Percentiles rank a stretch among this genome's conserved stretches.
phyloP scores from a whole-genome alignment of 2,113 vertebrate genomes.

The Caracal caracal region DNA sequence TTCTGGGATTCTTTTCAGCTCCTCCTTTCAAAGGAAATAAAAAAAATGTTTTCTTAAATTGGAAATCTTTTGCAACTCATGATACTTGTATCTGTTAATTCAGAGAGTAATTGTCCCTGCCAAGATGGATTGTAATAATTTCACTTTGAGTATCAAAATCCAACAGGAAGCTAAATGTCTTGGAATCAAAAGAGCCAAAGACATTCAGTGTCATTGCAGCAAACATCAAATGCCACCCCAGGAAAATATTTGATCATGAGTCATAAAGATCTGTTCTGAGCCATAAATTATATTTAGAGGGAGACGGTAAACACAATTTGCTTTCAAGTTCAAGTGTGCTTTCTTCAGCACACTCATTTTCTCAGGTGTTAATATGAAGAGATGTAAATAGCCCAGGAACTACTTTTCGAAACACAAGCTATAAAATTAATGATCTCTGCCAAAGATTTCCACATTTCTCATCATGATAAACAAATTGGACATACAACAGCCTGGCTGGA shows the following conservation, averaged over 20 bases:
- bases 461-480: conserved; percentile 72
- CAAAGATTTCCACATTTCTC: conserved; percentile 63
- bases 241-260: conserved; percentile 78
- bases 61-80: background rate
- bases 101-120: background rate
- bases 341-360: conserved; percentile 70
- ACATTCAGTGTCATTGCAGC: conserved; percentile 33
- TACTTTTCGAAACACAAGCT: conserved; percentile 70
- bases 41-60: background rate
- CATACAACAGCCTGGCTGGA: conserved; percentile 52
- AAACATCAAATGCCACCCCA: conserved; percentile 66
- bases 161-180: conserved; percentile 41
- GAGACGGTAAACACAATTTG: conserved; percentile 70
- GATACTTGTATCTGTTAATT: background rate
- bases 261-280: conserved; percentile 73
- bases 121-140: background rate
- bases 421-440: conserved; percentile 82
- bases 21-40: background rate
- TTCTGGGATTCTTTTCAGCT: background rate
- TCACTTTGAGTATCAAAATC: background rate
- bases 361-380: conserved; percentile 71
- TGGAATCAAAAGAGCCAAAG: conserved; percentile 35
- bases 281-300: conserved; percentile 68
- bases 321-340: conserved; percentile 29
- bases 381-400: conserved; percentile 55